Evolutionary conservation across 92 coral and sea anemone genomes (phyloP).

Genomic region (Chrysogorgia sp.): DNA sequence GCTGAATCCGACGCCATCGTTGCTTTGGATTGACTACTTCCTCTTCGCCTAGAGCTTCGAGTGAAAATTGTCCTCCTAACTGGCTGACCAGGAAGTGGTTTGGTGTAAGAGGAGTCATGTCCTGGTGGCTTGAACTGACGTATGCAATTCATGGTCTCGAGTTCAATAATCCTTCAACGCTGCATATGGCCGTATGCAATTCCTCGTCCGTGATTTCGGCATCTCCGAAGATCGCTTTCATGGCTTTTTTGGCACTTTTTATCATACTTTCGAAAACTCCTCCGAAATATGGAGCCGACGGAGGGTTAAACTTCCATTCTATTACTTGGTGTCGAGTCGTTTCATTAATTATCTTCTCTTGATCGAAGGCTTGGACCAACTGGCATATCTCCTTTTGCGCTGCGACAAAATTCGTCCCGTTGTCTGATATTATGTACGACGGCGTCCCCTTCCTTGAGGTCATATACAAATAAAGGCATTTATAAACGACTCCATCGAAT

Average conservation of each 20-base stretch:
- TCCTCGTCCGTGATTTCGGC: constrained; percentile 57
- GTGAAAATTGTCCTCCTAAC: constrained; percentile 67
- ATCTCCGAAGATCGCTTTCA: constrained; percentile 50
- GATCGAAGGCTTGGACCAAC: constrained; percentile 49
- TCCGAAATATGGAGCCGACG: constrained; percentile 60
- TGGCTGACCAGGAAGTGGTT: constrained; percentile 64
- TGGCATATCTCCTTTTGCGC: constrained; percentile 62
- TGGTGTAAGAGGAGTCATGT: constrained; percentile 56
- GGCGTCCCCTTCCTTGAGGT: constrained; percentile 58
- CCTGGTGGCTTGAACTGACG: constrained; percentile 60
- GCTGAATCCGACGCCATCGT: constrained; percentile 68
- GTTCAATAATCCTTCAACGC: constrained; percentile 62
- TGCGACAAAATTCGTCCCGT: constrained; percentile 57
- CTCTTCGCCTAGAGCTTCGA: constrained; percentile 53
- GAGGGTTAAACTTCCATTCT: constrained; percentile 66
- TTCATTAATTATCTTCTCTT: constrained; percentile 41
- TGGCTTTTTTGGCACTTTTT: constrained; percentile 63
- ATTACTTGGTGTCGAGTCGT: constrained; percentile 49
- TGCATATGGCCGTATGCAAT: constrained; percentile 65
- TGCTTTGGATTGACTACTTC: constrained; percentile 54
- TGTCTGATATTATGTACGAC: constrained; percentile 41
- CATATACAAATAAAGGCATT: constrained; percentile 41
- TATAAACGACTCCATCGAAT: constrained; percentile 30
- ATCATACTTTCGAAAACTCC: constrained; percentile 70
- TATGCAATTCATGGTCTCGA: constrained; percentile 60